phyloP scores from a whole-genome alignment of 1,140 invertebrate species.

The Lasioglossum baleicum region DNA sequence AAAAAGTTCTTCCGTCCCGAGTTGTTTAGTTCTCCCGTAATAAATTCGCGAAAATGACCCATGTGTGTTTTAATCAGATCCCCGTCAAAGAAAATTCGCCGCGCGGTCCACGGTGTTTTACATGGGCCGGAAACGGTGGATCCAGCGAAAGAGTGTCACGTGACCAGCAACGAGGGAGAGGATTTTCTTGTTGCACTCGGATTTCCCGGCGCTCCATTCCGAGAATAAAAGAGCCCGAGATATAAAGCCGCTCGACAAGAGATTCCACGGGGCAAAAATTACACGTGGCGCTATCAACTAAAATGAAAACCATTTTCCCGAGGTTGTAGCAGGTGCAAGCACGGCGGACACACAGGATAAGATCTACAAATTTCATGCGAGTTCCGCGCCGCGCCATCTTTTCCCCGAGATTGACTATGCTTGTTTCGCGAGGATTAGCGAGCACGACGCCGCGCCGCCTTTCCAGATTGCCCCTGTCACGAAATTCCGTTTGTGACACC shows the following conservation, averaged over 20 bases:
- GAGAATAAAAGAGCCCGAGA: slow-evolving; percentile 1
- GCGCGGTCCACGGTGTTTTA: no score
- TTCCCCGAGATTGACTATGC: slow-evolving; percentile 33
- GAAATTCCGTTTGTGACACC: slow-evolving; percentile 35
- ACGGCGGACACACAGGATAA: neutral
- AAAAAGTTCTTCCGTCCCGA: no score
- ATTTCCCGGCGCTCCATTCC: slow-evolving; percentile 1
- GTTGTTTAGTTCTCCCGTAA: no score
- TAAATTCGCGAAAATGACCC: no score
- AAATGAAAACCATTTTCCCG: slow-evolving; percentile 29
- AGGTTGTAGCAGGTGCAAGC: no score
- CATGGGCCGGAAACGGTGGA: no score
- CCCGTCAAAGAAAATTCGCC: no score
- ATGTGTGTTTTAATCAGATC: no score
- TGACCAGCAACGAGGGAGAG: no score
- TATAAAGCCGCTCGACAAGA: slow-evolving; percentile 32
- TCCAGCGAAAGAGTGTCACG: no score
- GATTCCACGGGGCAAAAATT: slow-evolving; percentile 21
- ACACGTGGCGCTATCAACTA: slow-evolving; percentile 19
- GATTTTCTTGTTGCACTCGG: neutral
- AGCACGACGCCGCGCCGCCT: slow-evolving; percentile 27
- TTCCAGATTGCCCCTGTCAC: slow-evolving; percentile 40
- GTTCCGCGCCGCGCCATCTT: neutral
- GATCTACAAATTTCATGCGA: slow-evolving; percentile 40
- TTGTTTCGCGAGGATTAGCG: slow-evolving; percentile 39